phyloP scores from a whole-genome alignment of 2,797 vertebrate genomes.

The Orientallactaga sibirica region DNA sequence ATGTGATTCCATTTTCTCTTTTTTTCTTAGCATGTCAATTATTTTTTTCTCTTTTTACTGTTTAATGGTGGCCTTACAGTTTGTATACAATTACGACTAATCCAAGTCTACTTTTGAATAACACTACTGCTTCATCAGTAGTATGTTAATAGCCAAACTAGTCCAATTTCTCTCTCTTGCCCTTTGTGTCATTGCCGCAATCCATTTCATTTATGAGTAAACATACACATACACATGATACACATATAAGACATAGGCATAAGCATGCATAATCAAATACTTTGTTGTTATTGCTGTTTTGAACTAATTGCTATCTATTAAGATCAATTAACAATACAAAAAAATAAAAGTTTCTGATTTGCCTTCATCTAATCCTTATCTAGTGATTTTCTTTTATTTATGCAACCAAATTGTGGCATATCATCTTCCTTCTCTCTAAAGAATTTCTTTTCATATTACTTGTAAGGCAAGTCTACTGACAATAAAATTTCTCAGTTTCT shows the following conservation, averaged over 20 bases:
- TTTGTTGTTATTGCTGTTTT: neutral
- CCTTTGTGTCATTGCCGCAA: neutral
- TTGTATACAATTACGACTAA: neutral
- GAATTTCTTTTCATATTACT: too few species aligned
- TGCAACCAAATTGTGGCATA: too few species aligned
- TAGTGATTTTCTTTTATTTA: too few species aligned
- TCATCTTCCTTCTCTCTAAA: too few species aligned
- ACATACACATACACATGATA: neutral
- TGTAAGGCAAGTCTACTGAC: too few species aligned
- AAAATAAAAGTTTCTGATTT: too few species aligned
- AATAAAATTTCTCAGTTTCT: neutral
- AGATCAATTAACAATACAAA: too few species aligned
- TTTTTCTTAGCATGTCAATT: neutral
- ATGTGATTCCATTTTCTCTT: neutral
- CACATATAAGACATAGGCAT: neutral
- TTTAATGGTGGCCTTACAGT: neutral
- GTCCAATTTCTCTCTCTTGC: neutral
- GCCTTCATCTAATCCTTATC: too few species aligned
- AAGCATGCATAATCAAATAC: neutral
- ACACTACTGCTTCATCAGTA: neutral
- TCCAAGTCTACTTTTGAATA: neutral
- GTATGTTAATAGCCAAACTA: neutral
- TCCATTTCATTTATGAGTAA: neutral
- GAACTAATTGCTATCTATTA: too few species aligned
- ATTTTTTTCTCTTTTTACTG: too few species aligned